These are phyloP conservation scores for Agelas oroides DNA, from an alignment of 37 sponge, comb jelly and placozoan species.

Conservation along the genomic window DNA sequence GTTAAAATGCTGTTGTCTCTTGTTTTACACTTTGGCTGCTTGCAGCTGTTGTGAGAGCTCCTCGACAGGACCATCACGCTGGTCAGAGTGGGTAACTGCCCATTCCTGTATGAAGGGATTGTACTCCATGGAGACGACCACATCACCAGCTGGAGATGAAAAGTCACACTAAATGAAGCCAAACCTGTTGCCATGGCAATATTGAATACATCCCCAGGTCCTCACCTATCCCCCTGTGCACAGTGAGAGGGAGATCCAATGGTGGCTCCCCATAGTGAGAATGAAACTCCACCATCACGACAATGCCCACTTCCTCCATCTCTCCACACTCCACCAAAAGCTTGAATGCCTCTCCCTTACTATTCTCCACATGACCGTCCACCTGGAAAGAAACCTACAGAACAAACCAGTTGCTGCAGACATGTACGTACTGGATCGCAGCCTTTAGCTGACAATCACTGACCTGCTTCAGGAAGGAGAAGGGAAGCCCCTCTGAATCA, in stretches of 20 bases:
- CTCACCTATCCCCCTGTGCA: constrained; percentile 20
- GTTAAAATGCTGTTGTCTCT: no score
- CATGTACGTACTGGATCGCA: no score
- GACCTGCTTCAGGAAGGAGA: constrained; percentile 64
- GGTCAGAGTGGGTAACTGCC: constrained; percentile 30
- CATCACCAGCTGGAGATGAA: constrained; percentile 6
- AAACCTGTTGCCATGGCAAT: no score
- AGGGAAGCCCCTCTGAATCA: constrained; percentile 50
- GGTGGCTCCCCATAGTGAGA: constrained; percentile 71
- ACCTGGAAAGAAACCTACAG: no score
- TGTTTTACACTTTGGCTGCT: no score
- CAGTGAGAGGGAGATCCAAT: constrained; percentile 9
- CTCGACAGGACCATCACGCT: not conserved
- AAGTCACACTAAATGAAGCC: not conserved
- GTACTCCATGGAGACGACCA: constrained; percentile 20
- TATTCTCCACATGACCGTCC: no score
- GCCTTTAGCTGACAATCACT: no score
- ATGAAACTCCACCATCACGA: constrained; percentile 29
- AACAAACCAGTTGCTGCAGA: no score
- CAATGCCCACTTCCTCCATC: not conserved
- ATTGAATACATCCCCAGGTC: not conserved
- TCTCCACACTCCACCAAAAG: not conserved
- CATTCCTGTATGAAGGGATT: constrained; percentile 70
- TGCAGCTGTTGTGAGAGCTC: no score
- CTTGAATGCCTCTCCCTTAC: constrained; percentile 9